Percentiles rank a stretch among this genome's conserved stretches.
Conservation (phyloP, 2,888 invertebrate genomes). For the Leptogaster cylindrica region DNA sequence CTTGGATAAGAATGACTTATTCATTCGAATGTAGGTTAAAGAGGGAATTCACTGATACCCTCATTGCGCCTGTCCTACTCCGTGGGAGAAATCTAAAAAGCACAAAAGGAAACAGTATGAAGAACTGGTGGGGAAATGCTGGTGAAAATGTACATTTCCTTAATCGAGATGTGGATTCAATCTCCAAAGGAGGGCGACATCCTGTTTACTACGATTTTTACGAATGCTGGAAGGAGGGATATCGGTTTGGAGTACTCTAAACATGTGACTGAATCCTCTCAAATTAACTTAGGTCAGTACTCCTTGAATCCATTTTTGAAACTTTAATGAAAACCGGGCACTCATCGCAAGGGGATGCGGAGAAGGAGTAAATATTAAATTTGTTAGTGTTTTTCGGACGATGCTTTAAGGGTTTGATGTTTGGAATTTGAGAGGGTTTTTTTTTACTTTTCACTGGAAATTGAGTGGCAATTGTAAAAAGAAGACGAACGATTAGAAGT, state of each 20-base stretch:
- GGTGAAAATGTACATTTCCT: background rate
- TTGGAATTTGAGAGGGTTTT: too few species aligned
- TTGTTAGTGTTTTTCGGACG: too few species aligned
- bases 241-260: background rate
- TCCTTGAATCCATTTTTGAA: constrained; percentile 17
- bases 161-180: constrained; percentile 1
- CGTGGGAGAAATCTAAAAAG: background rate
- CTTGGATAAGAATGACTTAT: constrained; percentile 12
- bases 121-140: background rate
- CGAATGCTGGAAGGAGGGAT: too few species aligned
- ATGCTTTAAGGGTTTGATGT: too few species aligned
- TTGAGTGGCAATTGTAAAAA: too few species aligned
- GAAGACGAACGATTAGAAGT: too few species aligned
- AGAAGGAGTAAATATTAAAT: too few species aligned
- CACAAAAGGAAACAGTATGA: background rate
- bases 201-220: background rate
- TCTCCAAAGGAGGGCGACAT: background rate
- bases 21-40: constrained; percentile 24
- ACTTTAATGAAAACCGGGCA: constrained; percentile 6
- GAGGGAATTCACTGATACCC: too few species aligned
- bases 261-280: constrained; percentile 22
- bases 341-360: background rate
- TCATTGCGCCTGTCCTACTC: background rate
- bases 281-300: constrained; percentile 24
- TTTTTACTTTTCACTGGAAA: too few species aligned